Percentiles rank a stretch among this genome's conserved stretches.
Conservation (phyloP, 2,888 invertebrate species). For the Hybos culiciformis region DNA sequence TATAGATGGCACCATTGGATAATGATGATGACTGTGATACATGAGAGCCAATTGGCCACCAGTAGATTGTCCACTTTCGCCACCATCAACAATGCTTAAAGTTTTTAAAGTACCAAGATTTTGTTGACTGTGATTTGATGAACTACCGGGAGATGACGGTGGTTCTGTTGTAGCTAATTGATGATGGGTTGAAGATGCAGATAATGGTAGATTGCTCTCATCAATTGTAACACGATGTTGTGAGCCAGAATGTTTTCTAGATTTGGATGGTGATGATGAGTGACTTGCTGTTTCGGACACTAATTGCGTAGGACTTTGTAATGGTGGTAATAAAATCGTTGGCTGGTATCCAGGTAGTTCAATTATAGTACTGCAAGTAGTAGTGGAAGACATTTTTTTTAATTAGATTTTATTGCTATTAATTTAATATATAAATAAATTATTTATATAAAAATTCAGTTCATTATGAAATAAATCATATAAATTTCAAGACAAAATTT, state of each 20-base stretch:
- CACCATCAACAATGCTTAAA: slow-evolving; percentile 20
- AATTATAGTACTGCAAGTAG: slow-evolving; percentile 16
- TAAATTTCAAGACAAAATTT: not conserved
- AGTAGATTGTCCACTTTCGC: slow-evolving; percentile 25
- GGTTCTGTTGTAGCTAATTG: slow-evolving; percentile 18
- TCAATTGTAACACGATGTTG: slow-evolving; percentile 36
- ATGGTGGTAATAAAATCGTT: too few species aligned
- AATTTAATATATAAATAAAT: not conserved
- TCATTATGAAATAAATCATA: not conserved
- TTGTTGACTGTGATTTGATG: slow-evolving; percentile 12
- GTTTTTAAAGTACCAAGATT: slow-evolving; percentile 8
- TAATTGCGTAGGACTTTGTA: slow-evolving; percentile 57
- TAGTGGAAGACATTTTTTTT: slow-evolving; percentile 9
- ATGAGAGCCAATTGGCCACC: slow-evolving; percentile 32
- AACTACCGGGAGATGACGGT: slow-evolving; percentile 9
- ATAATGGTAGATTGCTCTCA: slow-evolving; percentile 30
- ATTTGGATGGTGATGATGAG: slow-evolving; percentile 43
- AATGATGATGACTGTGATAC: slow-evolving; percentile 36
- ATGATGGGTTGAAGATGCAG: slow-evolving; percentile 24
- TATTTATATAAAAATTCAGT: not conserved
- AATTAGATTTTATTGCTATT: not conserved
- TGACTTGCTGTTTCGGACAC: slow-evolving; percentile 62
- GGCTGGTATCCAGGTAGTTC: slow-evolving; percentile 40
- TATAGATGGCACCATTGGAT: slow-evolving; percentile 33
- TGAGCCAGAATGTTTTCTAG: slow-evolving; percentile 26